phyloP scores from a whole-genome alignment of 2,113 vertebrate species.

The Microtus montanus region DNA sequence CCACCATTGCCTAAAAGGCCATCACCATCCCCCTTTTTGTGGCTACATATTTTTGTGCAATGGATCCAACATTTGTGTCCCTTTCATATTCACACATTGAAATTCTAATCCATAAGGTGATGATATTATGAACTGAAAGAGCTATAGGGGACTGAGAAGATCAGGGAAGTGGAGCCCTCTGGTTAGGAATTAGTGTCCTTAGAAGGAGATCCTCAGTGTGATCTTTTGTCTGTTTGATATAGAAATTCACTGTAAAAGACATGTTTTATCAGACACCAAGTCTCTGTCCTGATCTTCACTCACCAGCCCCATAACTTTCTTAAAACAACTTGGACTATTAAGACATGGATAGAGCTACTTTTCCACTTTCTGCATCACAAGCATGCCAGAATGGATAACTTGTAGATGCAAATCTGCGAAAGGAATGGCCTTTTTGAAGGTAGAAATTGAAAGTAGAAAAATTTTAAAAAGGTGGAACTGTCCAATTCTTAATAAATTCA shows the following conservation, averaged over 20 bases:
- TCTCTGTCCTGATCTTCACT: not conserved
- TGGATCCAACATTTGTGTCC: not conserved
- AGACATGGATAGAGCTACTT: not conserved
- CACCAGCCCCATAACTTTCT: not conserved
- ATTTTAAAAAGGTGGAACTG: not conserved
- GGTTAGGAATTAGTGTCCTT: not conserved
- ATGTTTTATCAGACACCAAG: not conserved
- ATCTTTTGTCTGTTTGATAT: accelerated
- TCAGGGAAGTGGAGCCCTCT: not conserved
- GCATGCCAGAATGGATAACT: not conserved
- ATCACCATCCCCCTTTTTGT: accelerated
- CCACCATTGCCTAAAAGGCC: not conserved
- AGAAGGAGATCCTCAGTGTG: not conserved
- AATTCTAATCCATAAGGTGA: not conserved
- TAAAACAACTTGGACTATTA: not conserved
- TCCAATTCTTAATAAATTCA: not conserved
- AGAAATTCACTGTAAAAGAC: not conserved
- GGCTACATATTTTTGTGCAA: not conserved
- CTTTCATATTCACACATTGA: not conserved
- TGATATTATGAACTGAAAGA: not conserved
- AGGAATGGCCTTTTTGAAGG: not conserved
- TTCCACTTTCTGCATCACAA: not conserved
- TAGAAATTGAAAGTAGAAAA: not conserved
- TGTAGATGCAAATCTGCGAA: not conserved
- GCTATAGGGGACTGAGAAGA: not conserved